A percentile compares a stretch with the other conserved stretches of the same genome.
phyloP scores from a whole-genome alignment of 2,888 invertebrate genomes.

The Pyrgus malvae region DNA sequence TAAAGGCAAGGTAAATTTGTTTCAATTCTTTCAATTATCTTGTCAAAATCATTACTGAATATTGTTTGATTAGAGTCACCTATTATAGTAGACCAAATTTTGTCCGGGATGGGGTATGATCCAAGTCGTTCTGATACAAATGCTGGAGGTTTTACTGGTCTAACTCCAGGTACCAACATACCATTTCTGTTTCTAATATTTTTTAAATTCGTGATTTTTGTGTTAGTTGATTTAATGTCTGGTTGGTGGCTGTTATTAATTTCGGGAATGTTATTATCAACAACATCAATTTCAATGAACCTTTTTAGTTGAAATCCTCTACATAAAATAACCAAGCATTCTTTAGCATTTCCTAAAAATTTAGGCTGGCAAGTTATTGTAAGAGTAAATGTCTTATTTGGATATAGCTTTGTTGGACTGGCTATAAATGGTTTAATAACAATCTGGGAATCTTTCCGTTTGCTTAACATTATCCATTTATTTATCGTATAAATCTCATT shows the following conservation, averaged over 20 bases:
- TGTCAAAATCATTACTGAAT: slow-evolving; percentile 51
- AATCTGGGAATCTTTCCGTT: slow-evolving; percentile 78
- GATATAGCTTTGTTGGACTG: slow-evolving; percentile 56
- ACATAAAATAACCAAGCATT: slow-evolving; percentile 83
- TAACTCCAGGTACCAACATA: slow-evolving; percentile 78
- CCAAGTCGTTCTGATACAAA: slow-evolving; percentile 83
- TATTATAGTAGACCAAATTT: slow-evolving; percentile 68
- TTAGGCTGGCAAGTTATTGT: slow-evolving; percentile 78
- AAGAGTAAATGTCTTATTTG: slow-evolving; percentile 63
- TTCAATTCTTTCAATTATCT: slow-evolving; percentile 63
- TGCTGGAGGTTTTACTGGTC: slow-evolving; percentile 70
- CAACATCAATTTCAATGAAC: slow-evolving; percentile 78
- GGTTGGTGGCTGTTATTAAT: slow-evolving; percentile 16
- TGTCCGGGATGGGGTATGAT: slow-evolving; percentile 69
- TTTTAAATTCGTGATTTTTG: slow-evolving; percentile 49
- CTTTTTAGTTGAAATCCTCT: slow-evolving; percentile 83
- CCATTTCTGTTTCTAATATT: slow-evolving; percentile 44
- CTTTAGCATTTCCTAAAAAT: slow-evolving; percentile 83
- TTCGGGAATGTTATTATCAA: slow-evolving; percentile 40
- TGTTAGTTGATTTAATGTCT: slow-evolving; percentile 35
- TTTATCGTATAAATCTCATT: slow-evolving; percentile 64
- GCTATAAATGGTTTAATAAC: slow-evolving; percentile 61
- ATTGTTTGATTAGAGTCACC: slow-evolving; percentile 59
- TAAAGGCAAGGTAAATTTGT: slow-evolving; percentile 76
- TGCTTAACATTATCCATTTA: slow-evolving; percentile 76